Conservation (phyloP, 2,113 vertebrate genomes). For the Oceanites oceanicus region DNA sequence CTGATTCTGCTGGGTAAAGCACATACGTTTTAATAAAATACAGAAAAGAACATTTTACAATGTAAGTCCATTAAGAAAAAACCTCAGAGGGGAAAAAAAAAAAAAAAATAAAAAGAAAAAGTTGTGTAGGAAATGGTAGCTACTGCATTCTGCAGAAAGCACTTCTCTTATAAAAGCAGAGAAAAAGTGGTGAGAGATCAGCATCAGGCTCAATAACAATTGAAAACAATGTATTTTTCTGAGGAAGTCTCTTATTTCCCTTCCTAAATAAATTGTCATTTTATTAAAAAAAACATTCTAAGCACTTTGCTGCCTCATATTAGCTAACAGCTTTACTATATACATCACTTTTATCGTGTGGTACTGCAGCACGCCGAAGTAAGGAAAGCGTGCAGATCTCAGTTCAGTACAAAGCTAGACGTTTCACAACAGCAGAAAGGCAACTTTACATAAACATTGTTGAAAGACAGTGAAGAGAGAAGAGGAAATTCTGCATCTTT, state of each 20-base stretch:
- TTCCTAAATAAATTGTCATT: background rate
- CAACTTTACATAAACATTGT: conserved; percentile 13
- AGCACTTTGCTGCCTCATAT: background rate
- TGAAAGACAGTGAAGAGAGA: conserved; percentile 54
- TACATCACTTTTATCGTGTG: background rate
- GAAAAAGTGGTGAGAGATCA: background rate
- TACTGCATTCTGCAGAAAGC: background rate
- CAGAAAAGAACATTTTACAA: background rate
- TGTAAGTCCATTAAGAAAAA: background rate
- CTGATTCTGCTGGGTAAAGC: background rate
- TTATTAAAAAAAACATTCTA: background rate
- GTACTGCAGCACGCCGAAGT: background rate
- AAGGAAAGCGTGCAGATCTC: background rate
- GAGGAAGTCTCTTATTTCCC: background rate
- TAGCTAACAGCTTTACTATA: background rate
- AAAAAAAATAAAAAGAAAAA: background rate
- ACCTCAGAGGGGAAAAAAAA: background rate
- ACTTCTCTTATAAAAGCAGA: background rate
- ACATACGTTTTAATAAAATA: background rate
- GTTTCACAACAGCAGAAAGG: background rate
- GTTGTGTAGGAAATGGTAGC: background rate
- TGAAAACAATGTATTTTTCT: background rate
- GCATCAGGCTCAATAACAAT: background rate
- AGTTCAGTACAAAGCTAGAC: background rate
- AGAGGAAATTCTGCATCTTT: conserved; percentile 41